Evolutionary conservation across 2,113 vertebrate species (phyloP), one percentile per base, ranked within the genome.

Genomic region (Sinocyclocheilus rhinocerous): DNA sequence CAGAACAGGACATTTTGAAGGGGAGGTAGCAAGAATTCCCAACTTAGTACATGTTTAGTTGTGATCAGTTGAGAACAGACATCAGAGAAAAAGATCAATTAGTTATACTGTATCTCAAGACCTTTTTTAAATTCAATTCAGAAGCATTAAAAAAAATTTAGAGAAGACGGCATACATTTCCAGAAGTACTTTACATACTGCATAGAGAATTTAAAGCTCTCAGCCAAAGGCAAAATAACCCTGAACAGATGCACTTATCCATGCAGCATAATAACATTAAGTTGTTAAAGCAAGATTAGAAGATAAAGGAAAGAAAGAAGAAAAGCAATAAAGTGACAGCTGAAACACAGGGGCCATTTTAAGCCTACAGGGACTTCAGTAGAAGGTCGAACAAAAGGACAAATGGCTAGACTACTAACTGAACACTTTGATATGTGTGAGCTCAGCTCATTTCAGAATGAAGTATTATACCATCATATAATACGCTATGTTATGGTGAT

Each of bases 331-430:
- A 83, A 48, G 24, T 29, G 57, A 78, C 24, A n/a, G 55, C 82
- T 42, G 18, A 61, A 12, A 76, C n/a, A 76, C 26, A 76, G 69
- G 36, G 36, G n/a, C n/a, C n/a, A n/a, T n/a, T n/a, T n/a, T n/a
- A n/a, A n/a, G n/a, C n/a, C n/a, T n/a, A n/a, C n/a, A n/a, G 69
- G 36, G 36, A 42, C 36, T 77, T 26, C 6, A 29, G 24, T 18
- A 33, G 76, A 84, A 67, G 76, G 76, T 84, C 82, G 79, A 61
- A 48, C 50, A 50, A 33, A 83, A 76, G 81, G 86, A 42, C 81
- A 69, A 65, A 72, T 22, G 18, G 18, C 22, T 67, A 22, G 29
- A 52, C 16, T 77, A 70, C 29, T 59, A 22, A 15, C 20, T 24
- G 6, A 57, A 57, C 18, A 33, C 16, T 29, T 55, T 72, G 20